Evolutionary conservation across 1,140 invertebrate genomes (phyloP).

Genomic region (Penaeus chinensis): DNA sequence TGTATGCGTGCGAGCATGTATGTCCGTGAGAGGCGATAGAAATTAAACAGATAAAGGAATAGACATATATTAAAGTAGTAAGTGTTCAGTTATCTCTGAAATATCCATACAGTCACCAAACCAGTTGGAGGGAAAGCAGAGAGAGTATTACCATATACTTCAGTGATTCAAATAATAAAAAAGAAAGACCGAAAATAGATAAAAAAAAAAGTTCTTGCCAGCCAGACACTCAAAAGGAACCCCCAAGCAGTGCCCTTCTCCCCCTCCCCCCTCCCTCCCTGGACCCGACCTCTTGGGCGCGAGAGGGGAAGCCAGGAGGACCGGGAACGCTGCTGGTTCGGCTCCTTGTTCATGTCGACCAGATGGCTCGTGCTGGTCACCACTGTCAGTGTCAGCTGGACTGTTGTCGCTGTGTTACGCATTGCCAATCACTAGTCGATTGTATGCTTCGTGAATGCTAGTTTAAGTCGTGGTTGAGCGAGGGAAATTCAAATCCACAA

Average conservation of each 20-base stretch:
- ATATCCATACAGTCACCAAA: slow-evolving; percentile 56
- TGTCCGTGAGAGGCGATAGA: neutral
- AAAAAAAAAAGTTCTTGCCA: neutral
- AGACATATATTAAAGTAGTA: slow-evolving; percentile 14
- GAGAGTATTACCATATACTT: neutral
- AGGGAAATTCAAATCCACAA: neutral
- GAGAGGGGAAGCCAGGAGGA: too few species aligned
- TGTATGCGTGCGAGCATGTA: neutral
- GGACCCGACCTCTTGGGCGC: too few species aligned
- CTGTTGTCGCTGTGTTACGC: neutral
- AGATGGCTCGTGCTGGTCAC: too few species aligned
- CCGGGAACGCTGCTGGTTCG: too few species aligned
- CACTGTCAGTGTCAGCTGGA: neutral
- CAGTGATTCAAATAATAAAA: neutral
- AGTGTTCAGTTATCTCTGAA: slow-evolving; percentile 32
- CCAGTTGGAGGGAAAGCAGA: neutral
- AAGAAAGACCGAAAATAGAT: neutral
- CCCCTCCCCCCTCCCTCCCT: too few species aligned
- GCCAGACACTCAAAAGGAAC: too few species aligned
- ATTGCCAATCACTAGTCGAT: neutral
- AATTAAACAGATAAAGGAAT: slow-evolving; percentile 3
- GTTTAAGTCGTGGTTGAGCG: neutral
- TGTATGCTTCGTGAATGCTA: neutral
- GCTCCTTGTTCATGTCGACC: too few species aligned
- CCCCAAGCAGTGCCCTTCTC: too few species aligned